Conservation (phyloP, 2,113 vertebrate species). For the Ptychochromis oligacanthus region DNA sequence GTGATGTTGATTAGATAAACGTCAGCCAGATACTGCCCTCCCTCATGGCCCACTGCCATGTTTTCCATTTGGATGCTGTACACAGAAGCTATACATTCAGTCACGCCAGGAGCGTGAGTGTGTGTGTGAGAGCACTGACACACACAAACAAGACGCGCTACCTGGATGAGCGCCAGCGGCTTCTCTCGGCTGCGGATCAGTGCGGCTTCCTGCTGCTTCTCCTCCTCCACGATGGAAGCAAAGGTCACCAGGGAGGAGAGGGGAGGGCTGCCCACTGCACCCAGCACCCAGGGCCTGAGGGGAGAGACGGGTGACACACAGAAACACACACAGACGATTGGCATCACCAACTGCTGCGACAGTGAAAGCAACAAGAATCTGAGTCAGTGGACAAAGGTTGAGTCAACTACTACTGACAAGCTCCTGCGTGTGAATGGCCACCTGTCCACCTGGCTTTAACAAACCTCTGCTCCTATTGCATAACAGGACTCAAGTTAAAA, state of each 20-base stretch:
- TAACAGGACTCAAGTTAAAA: neutral
- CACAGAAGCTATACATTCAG: slow-evolving; percentile 1
- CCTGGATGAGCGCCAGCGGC: slow-evolving; percentile 96
- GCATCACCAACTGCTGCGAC: neutral
- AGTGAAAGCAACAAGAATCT: slow-evolving; percentile 21
- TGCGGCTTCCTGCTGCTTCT: slow-evolving; percentile 93
- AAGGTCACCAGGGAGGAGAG: slow-evolving; percentile 84
- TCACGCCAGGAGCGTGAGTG: neutral
- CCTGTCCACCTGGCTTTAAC: slow-evolving; percentile 16
- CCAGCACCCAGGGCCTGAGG: slow-evolving; percentile 89
- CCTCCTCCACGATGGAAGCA: slow-evolving; percentile 94
- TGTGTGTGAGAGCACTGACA: neutral
- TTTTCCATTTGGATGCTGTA: neutral
- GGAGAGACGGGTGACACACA: neutral
- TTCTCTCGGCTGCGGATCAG: slow-evolving; percentile 94
- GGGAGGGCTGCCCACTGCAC: slow-evolving; percentile 78
- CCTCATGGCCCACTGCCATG: neutral
- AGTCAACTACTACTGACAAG: slow-evolving; percentile 32
- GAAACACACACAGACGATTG: neutral
- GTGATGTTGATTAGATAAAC: slow-evolving; percentile 13
- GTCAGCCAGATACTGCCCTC: neutral
- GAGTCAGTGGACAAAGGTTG: slow-evolving; percentile 12
- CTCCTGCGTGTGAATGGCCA: slow-evolving; percentile 12
- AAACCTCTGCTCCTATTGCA: neutral
- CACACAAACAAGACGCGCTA: slow-evolving; percentile 61